phyloP scores from a whole-genome alignment of 1,140 invertebrate genomes.

The Leptonema lineaticorne region DNA sequence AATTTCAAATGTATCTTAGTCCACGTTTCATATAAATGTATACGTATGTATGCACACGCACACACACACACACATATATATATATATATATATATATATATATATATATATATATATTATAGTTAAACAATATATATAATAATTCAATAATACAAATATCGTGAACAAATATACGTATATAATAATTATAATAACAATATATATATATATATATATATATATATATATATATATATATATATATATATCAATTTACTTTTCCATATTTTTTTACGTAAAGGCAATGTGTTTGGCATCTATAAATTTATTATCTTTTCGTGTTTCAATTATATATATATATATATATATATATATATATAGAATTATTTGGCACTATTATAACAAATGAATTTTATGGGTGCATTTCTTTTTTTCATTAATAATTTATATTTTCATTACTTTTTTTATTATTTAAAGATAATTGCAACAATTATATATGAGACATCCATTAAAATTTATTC shows the following conservation, averaged over 20 bases:
- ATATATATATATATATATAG: no score
- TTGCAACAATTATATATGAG: constrained; percentile 19
- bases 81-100: neutral
- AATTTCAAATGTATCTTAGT: no score
- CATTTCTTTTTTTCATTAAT: no score
- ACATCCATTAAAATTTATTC: constrained; percentile 9
- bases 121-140: neutral
- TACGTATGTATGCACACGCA: neutral
- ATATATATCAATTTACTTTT: neutral
- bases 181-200: neutral
- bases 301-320: neutral
- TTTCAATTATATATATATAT: no score
- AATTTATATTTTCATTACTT: no score
- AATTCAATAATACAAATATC: neutral
- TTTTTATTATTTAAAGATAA: constrained; percentile 29
- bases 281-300: constrained; percentile 11
- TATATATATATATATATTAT: neutral
- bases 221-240: neutral
- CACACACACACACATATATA: neutral
- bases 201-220: neutral
- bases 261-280: neutral
- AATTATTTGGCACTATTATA: constrained; percentile 12
- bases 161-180: neutral
- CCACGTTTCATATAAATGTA: neutral
- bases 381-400: constrained; percentile 7